phyloP scores from a whole-genome alignment of 2,888 invertebrate genomes.

The Polyploca ridens region DNA sequence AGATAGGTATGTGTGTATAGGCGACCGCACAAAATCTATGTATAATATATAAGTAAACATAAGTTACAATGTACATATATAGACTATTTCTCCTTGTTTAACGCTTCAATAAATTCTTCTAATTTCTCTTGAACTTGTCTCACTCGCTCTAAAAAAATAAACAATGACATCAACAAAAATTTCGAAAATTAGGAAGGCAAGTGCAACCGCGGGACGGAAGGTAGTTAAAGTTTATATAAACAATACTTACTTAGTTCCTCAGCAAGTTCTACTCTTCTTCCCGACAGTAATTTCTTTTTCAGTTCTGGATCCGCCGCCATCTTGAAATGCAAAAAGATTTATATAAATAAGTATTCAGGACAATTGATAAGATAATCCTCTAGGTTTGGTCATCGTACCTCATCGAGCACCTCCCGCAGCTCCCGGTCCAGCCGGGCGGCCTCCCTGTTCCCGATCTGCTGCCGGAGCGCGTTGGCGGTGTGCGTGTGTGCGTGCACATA shows the following conservation, averaged over 20 bases:
- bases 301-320: slow-evolving; percentile 89
- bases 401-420: no score
- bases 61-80: not conserved
- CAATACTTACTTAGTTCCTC: slow-evolving; percentile 96
- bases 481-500: no score
- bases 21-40: slow-evolving; percentile 16
- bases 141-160: slow-evolving; percentile 91
- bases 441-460: no score
- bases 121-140: slow-evolving; percentile 98
- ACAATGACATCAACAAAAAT: not conserved
- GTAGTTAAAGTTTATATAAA: not conserved
- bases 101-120: slow-evolving; percentile 98
- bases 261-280: slow-evolving; percentile 96
- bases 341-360: no score
- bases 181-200: no score
- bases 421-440: no score
- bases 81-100: slow-evolving; percentile 96
- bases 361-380: no score
- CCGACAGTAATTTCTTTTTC: slow-evolving; percentile 93
- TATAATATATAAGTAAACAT: not conserved
- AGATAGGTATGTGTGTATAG: slow-evolving; percentile 11
- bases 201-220: not conserved
- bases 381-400: no score
- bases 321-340: slow-evolving; percentile 38
- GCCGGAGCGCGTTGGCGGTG: no score